phyloP scores from a whole-genome alignment of 1,140 invertebrate genomes.

The Cheumatopsyche charites region DNA sequence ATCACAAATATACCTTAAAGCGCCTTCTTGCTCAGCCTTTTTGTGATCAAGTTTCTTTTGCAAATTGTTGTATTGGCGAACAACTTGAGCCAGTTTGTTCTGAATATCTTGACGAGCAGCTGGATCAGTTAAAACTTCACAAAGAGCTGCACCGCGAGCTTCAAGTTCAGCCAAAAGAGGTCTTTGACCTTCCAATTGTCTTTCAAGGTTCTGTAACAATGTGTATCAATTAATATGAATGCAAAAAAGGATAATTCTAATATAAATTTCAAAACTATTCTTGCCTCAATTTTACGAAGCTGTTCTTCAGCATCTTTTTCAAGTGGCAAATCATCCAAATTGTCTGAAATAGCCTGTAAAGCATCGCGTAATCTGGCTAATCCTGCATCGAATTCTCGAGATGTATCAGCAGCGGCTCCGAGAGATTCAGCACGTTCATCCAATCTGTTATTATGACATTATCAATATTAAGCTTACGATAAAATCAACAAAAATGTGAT shows the following conservation, averaged over 20 bases:
- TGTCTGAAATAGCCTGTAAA: constrained; percentile 83
- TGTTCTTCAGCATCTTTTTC: constrained; percentile 88
- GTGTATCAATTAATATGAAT: not conserved
- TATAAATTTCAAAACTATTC: not conserved
- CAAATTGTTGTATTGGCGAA: constrained; percentile 82
- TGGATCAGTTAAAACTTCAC: constrained; percentile 88
- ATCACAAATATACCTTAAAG: constrained; percentile 63
- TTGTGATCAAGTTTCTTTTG: constrained; percentile 88
- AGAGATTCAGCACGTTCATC: constrained; percentile 84
- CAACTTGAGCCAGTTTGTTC: constrained; percentile 81
- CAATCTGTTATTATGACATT: constrained; percentile 60
- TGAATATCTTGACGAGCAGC: constrained; percentile 89
- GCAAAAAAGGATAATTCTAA: not conserved
- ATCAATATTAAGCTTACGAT: constrained; percentile 1
- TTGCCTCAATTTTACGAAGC: constrained; percentile 76
- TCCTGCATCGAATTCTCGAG: constrained; percentile 88
- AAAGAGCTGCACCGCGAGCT: constrained; percentile 82
- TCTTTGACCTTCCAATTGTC: constrained; percentile 85
- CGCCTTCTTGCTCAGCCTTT: constrained; percentile 89
- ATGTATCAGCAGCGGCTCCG: constrained; percentile 86
- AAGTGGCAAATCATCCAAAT: constrained; percentile 80
- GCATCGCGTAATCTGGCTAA: constrained; percentile 79
- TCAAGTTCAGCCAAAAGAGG: constrained; percentile 87
- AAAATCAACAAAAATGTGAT: constrained; percentile 41
- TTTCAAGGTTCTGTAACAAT: constrained; percentile 70